Evolutionary conservation across 2,113 vertebrate species (phyloP), one percentile per base, ranked within the genome.

Genomic region (Dissostichus mawsoni): DNA sequence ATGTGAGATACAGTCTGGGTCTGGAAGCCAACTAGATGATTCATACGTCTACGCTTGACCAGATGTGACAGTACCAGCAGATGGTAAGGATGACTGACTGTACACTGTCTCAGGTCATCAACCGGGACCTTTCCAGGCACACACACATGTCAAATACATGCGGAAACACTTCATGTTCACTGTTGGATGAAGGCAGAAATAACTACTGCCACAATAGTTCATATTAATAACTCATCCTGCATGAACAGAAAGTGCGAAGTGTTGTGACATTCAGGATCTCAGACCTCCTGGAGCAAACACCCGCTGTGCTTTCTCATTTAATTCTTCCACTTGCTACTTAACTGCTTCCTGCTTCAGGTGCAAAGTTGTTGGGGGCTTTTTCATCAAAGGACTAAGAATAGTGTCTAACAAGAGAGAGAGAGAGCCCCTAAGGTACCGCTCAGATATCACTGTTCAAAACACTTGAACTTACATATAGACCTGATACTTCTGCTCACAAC

Each of bases 81-180:
- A 92, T 91, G 90, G 90, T 63, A 70, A 78, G 76, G 82, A 89
- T 88, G 91, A 92, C 79, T 84, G 88, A 87, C 75, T 85, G 77
- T 36, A 36, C 50, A 59, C 77, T 11, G 52, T 65, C 74, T 36
- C 77, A 82, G 84, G 76, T 90, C 89, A 89, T 93, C 89, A 92
- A 81, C 78, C 69, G 36, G 10, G 72, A 86, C 76, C 67, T 63
- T 81, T 74, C 23, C 76, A 76, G 57, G 44, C 70, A 81, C 63
- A 76, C 48, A 67, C n/a, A 59, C 62, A 44, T 33, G 74, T 63
- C 44, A 70, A 65, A 81, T 53, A 36, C 18, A 76, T 41, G 17
- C 18, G 17, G 3, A 69, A 25, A 29, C 33, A 41, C 75, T 66
- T 12, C 57, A 51, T 78, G 29, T 58, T 64, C 29, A 76, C 16